These are phyloP conservation scores for Myopa testacea DNA, from an alignment of 2,888 invertebrate species.

Conservation along the genomic window DNA sequence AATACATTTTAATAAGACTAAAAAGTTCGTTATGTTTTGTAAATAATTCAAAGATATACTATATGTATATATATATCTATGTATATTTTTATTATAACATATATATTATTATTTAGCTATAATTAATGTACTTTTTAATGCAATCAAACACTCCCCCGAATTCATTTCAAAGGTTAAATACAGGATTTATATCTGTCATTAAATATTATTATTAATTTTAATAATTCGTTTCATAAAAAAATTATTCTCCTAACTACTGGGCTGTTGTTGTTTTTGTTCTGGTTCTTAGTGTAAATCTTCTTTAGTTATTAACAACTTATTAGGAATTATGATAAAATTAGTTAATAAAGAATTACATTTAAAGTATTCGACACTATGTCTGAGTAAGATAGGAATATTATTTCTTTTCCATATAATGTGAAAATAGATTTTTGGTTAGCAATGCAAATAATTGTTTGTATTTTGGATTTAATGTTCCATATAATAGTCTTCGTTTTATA, in stretches of 20 bases:
- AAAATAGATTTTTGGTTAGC: too few species aligned
- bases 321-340: too few species aligned
- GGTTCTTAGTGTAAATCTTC: not conserved
- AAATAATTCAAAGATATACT: constrained; percentile 37
- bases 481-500: too few species aligned
- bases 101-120: constrained; percentile 18
- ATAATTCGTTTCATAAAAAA: constrained; percentile 36
- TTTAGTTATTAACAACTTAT: not conserved
- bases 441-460: too few species aligned
- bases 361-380: too few species aligned
- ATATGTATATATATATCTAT: constrained; percentile 16
- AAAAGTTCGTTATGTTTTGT: constrained; percentile 28
- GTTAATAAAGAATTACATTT: too few species aligned
- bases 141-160: constrained; percentile 12
- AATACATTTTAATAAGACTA: constrained; percentile 27
- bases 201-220: constrained; percentile 28
- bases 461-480: too few species aligned
- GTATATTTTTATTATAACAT: constrained; percentile 21
- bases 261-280: constrained; percentile 22
- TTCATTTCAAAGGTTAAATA: constrained; percentile 17
- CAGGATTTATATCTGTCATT: constrained; percentile 8
- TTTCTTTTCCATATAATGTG: too few species aligned
- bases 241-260: constrained; percentile 37
- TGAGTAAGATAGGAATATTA: too few species aligned
- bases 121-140: constrained; percentile 10